A percentile compares a stretch with the other conserved stretches of the same genome.
Evolutionary conservation across 1,140 invertebrate genomes (phyloP).

Genomic region (Muscidifurax raptorellus): DNA sequence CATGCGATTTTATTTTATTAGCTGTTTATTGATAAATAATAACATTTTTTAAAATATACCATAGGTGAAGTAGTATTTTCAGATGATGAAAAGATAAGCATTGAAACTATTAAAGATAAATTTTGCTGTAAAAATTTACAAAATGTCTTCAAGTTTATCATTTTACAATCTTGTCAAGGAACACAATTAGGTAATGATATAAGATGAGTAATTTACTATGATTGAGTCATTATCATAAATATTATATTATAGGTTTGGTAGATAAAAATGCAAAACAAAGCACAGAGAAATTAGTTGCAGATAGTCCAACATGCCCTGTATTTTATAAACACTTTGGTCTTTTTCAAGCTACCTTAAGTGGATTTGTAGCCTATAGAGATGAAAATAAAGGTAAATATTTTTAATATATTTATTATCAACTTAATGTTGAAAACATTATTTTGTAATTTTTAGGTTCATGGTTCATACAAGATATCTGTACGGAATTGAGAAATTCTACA

Average conservation of each 20-base stretch:
- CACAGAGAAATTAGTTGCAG: constrained; percentile 1
- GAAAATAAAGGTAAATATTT: constrained; percentile 23
- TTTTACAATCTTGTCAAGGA: constrained; percentile 45
- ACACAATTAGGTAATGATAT: constrained; percentile 23
- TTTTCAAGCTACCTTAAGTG: constrained; percentile 42
- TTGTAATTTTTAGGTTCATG: constrained; percentile 35
- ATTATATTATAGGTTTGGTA: constrained; percentile 5
- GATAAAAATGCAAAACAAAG: neutral
- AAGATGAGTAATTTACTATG: neutral
- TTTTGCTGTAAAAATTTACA: constrained; percentile 41
- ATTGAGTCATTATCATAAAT: neutral
- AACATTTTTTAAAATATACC: constrained; percentile 16
- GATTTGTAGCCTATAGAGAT: constrained; percentile 38
- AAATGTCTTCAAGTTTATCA: constrained; percentile 45
- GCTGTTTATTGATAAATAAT: neutral
- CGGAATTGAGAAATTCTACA: neutral
- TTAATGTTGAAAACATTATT: neutral
- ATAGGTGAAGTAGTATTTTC: constrained; percentile 38
- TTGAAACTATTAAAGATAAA: constrained; percentile 41
- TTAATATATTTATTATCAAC: neutral
- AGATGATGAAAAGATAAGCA: constrained; percentile 20
- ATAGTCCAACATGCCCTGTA: constrained; percentile 20
- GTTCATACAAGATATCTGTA: constrained; percentile 46
- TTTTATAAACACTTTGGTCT: constrained; percentile 31
- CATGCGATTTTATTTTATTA: neutral